Evolutionary conservation across 1,140 invertebrate genomes (phyloP), one percentile per base, ranked within the genome.

Genomic region (Riptortus pedestris): DNA sequence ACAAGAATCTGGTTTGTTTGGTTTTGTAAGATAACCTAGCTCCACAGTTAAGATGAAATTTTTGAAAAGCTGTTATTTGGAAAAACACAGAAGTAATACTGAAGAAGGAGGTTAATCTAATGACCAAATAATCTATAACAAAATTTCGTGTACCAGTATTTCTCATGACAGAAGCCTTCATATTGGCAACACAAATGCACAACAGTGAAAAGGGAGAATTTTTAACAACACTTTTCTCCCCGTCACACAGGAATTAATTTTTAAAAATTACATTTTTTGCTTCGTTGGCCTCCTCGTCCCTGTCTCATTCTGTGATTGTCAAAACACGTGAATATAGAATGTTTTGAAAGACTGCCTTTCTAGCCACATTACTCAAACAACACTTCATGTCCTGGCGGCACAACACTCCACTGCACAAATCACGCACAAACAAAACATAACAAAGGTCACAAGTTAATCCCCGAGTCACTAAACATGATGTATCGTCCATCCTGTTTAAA

Each of bases 221-320:
- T 18, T 48, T 45, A 62, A 38, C 31, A 38, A 62, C 60, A 33
- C 38, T 59, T 28, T 38, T 48, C 63, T 47, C 31, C 61, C 57
- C 51, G 51, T 55, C 52, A 66, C 45, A 62, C 55, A 66, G 67
- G 58, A 22, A 67, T 65, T 63, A 69, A 67, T 64, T 65, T 47
- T 63, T 67, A 60, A 68, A 63, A 71, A 69, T 77, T 77, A 78
- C 77, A 78, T 76, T 76, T 77, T 72, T 76, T 74, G 73, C 74
- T 78, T 70, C 76, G 73, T 70, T 75, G 73, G 60, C 74, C 74
- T 69, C 73, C 76, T 63, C 77, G 76, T 72, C 76, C 77, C 73
- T 77, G 77, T 73, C 76, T 77, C 77, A 78, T 78, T 67, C 72
- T 75, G 71, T 67, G 69, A 73, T 68, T 68, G 69, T 72, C 68